Conservation (phyloP, 2,888 invertebrate genomes). For the Leucophenga montana region DNA sequence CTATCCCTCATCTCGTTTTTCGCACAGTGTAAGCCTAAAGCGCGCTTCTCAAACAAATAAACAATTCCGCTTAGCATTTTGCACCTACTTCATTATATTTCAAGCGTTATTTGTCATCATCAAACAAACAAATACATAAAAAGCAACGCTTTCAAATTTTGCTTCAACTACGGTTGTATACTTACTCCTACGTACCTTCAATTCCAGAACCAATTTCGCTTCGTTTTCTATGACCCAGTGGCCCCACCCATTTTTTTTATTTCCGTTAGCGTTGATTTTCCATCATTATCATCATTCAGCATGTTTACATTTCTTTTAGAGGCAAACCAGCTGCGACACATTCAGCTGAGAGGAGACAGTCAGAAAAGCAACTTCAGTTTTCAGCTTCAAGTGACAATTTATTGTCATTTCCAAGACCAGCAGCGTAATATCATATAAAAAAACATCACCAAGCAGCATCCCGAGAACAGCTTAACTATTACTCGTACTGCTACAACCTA, state of each 20-base stretch:
- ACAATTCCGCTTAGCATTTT: constrained; percentile 67
- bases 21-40: constrained; percentile 52
- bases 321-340: constrained; percentile 35
- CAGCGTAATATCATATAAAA: too few species aligned
- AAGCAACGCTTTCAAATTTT: background rate
- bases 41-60: constrained; percentile 67
- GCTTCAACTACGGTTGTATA: background rate
- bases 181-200: too few species aligned
- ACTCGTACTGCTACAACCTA: constrained; percentile 31
- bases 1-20: constrained; percentile 8
- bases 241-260: constrained; percentile 38
- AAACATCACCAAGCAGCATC: background rate
- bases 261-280: constrained; percentile 56
- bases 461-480: background rate
- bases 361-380: constrained; percentile 7
- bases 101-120: constrained; percentile 62
- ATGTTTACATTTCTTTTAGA: constrained; percentile 60
- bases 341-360: background rate
- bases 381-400: constrained; percentile 58
- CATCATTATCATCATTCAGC: constrained; percentile 61
- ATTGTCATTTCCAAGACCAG: constrained; percentile 52
- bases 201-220: background rate
- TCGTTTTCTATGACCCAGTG: background rate
- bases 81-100: constrained; percentile 67
- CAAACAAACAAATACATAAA: constrained; percentile 61